Conservation (phyloP, 2,113 vertebrate species). For the Tachycineta bicolor region DNA sequence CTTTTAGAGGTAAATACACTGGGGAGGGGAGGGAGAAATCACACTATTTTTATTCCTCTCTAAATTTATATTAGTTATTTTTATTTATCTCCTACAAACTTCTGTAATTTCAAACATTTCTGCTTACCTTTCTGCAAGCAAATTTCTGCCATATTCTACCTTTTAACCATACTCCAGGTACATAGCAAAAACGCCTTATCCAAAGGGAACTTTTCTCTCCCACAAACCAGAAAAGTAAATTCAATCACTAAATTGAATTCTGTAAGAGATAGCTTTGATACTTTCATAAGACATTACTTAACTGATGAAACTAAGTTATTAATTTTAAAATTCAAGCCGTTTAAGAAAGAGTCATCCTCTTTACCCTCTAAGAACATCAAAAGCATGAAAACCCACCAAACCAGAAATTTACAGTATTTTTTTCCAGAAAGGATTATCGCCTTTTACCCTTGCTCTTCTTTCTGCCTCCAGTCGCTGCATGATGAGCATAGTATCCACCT, state of each 20-base stretch:
- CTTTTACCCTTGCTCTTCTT: constrained; percentile 94
- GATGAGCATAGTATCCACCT: constrained; percentile 93
- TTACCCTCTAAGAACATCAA: not conserved
- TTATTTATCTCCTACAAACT: not conserved
- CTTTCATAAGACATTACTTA: not conserved
- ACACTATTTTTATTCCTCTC: not conserved
- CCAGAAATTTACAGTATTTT: not conserved
- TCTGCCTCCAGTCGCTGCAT: constrained; percentile 97
- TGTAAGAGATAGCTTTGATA: not conserved
- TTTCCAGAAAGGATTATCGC: not conserved
- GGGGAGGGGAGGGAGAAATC: not conserved
- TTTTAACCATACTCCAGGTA: not conserved
- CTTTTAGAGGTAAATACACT: not conserved
- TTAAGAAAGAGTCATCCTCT: not conserved
- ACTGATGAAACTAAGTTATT: not conserved
- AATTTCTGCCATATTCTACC: not conserved
- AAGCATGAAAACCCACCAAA: not conserved
- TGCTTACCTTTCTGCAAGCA: not conserved
- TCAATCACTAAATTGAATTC: not conserved
- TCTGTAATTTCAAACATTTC: not conserved
- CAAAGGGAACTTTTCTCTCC: not conserved
- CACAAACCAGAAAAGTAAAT: not conserved
- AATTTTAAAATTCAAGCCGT: not conserved
- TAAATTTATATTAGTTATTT: not conserved
- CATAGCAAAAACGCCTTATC: not conserved